Conservation (phyloP, 2,797 vertebrate genomes). For the Scyliorhinus canicula region DNA sequence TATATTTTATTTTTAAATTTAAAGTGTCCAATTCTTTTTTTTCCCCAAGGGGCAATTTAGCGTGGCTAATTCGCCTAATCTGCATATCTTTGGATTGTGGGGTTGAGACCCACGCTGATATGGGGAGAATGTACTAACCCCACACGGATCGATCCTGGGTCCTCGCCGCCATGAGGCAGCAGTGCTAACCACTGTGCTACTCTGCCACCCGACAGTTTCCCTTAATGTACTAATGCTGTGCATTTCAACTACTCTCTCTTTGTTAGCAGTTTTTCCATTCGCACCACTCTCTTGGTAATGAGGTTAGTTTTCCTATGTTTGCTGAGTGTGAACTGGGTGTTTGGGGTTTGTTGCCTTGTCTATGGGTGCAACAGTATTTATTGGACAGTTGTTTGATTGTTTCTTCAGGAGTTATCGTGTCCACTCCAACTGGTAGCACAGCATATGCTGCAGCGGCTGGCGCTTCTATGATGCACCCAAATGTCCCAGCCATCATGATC, state of each 20-base stretch:
- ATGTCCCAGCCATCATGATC: constrained; percentile 74
- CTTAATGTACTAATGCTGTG: background rate
- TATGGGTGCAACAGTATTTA: background rate
- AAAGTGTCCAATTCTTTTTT: no score
- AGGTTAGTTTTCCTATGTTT: background rate
- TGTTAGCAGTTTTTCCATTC: background rate
- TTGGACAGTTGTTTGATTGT: background rate
- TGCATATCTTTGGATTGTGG: no score
- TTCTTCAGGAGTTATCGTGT: constrained; percentile 66
- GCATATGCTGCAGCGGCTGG: constrained; percentile 70
- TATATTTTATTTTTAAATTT: no score
- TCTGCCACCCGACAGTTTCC: no score
- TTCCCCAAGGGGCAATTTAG: no score
- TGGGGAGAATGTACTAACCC: no score
- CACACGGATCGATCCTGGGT: no score
- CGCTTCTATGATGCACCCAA: constrained; percentile 76
- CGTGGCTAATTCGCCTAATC: no score
- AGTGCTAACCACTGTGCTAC: no score
- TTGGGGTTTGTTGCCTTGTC: background rate
- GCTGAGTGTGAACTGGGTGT: background rate
- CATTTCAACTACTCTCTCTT: background rate
- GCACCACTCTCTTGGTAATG: background rate
- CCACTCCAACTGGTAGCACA: constrained; percentile 71
- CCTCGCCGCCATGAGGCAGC: no score
- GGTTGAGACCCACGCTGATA: no score